Evolutionary conservation across 2,888 invertebrate species (phyloP), one percentile per base, ranked within the genome.

Genomic region (Podotricha telesiphe): DNA sequence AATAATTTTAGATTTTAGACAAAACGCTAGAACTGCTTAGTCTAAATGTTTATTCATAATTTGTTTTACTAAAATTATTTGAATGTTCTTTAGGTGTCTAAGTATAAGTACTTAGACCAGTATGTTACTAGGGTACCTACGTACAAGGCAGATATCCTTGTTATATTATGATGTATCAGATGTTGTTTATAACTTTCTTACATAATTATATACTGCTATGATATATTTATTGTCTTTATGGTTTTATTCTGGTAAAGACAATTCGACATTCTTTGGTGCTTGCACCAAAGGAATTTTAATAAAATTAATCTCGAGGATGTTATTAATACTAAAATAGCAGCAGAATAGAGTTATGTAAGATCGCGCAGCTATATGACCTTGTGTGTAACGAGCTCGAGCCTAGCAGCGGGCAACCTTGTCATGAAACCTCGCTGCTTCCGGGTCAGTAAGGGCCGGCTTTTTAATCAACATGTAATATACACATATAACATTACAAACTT

Each of bases 361-460:
- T 77, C 79, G 80, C 80, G 82, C 80, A 76, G 75, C 76, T 17
- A 55, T 55, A 34, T 55, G 80, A 76, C 80, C 81, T 82, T 80
- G 78, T 75, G 73, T 71, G 72, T 73, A 73, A 73, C 68, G 65
- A 74, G 74, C 74, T 71, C 58, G 65, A 69, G 73, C 68, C 68
- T 67, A 71, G 76, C 74, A 75, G 79, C 76, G 76, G 71, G 78
- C 83, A 88, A 88, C 92, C 91, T 92, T 91, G 92, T 84, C 82
- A 81, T 79, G 83, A 83, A 86, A 84, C 86, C 84, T 80, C 81
- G 81, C 37, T 78, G 84, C 86, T 92, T 91, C 92, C 92, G 91
- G 89, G 90, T 91, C 84, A 83, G 77, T 48, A 84, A 88, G 87
- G 88, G 87, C 87, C 81, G 84, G 81, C 85, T 83, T 87, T 87